phyloP scores from a whole-genome alignment of 2,888 invertebrate species.

The Lasioglossum morio region DNA sequence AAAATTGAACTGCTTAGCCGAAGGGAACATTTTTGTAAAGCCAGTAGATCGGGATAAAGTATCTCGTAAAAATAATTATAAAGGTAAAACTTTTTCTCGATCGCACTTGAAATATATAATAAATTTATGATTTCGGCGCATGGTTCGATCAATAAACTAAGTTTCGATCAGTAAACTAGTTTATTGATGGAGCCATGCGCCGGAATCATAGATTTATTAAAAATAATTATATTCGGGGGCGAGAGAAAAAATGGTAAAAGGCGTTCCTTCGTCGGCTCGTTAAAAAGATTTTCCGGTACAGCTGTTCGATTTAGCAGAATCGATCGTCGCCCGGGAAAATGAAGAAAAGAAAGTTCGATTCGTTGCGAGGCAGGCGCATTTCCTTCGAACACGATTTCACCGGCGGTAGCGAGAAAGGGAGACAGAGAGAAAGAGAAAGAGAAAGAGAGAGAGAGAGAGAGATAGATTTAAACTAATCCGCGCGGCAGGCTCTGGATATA shows the following conservation, averaged over 20 bases:
- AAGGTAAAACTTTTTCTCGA: too few species aligned
- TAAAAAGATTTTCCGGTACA: conserved; percentile 19
- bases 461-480: conserved; percentile 40
- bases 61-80: not conserved
- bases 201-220: too few species aligned
- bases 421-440: not conserved
- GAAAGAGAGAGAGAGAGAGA: not conserved
- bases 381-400: conserved; percentile 47
- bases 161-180: too few species aligned
- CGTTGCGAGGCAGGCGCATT: not conserved
- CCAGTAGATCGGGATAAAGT: not conserved
- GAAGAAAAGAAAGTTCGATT: conserved; percentile 28
- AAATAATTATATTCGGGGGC: not conserved
- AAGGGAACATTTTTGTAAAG: not conserved
- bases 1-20: too few species aligned
- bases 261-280: not conserved
- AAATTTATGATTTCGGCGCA: too few species aligned
- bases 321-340: not conserved
- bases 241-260: not conserved
- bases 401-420: not conserved
- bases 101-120: too few species aligned
- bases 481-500: conserved; percentile 1
- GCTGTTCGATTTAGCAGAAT: not conserved
- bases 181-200: too few species aligned
- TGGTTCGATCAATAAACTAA: too few species aligned